phyloP scores from a whole-genome alignment of 37 sponge, comb jelly and placozoan species.

The Petrosia ficiformis region DNA sequence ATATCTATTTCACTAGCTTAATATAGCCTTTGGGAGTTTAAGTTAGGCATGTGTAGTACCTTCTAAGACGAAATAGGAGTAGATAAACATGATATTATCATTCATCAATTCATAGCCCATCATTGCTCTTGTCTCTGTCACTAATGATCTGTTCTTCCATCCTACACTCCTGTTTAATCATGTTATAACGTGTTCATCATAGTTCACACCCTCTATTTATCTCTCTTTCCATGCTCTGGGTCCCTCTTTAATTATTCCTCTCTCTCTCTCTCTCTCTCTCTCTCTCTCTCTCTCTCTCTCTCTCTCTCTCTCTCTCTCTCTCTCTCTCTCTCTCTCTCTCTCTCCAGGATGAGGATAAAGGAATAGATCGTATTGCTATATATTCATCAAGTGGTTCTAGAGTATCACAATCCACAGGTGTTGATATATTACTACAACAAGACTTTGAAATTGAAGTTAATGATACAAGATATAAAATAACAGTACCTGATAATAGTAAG shows the following conservation, averaged over 20 bases:
- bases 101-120: too few relatives aligned
- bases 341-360: conserved; percentile 51
- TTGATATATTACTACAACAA: conserved; percentile 57
- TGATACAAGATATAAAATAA: conserved; percentile 63
- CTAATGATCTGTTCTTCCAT: background rate
- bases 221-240: background rate
- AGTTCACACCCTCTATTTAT: too few relatives aligned
- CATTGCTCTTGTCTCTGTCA: too few relatives aligned
- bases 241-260: conserved; percentile 6
- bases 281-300: too few relatives aligned
- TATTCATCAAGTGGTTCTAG: conserved; percentile 54
- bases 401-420: conserved; percentile 63
- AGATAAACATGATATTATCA: too few relatives aligned
- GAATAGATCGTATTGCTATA: conserved; percentile 59
- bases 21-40: too few relatives aligned
- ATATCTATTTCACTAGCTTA: too few relatives aligned
- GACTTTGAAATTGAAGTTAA: conserved; percentile 83
- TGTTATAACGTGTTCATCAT: background rate
- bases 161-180: background rate
- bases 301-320: too few relatives aligned
- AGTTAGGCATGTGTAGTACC: too few relatives aligned
- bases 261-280: conserved; percentile 1
- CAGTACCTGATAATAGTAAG: conserved; percentile 55
- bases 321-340: too few relatives aligned
- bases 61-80: too few relatives aligned